Conservation (phyloP, 2,797 vertebrate species). For the Atherinosoma microstoma region DNA sequence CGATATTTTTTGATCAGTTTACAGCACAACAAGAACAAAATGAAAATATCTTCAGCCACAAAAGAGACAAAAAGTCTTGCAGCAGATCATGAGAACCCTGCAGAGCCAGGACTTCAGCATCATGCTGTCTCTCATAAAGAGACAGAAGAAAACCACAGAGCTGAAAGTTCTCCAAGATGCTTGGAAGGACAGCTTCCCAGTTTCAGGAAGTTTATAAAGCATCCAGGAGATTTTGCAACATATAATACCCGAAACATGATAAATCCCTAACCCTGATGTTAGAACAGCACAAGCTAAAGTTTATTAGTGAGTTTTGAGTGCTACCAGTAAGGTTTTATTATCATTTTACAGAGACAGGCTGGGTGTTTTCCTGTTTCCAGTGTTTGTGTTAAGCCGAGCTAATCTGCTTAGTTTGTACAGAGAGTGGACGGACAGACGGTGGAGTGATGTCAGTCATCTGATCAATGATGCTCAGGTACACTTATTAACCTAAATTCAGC, state of each 20-base stretch:
- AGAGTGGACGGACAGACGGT: not conserved
- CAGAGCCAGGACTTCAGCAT: not conserved
- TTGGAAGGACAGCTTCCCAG: not conserved
- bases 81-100: not conserved
- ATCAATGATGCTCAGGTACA: not conserved
- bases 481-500: not conserved
- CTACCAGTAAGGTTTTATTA: not conserved
- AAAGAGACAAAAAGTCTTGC: not conserved
- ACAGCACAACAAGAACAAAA: not conserved
- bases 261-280: not conserved
- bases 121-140: conserved; percentile 8
- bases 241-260: not conserved
- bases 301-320: conserved; percentile 2
- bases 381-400: not conserved
- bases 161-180: not conserved
- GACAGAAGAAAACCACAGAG: not conserved
- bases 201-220: not conserved
- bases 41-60: not conserved
- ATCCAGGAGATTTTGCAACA: not conserved
- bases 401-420: not conserved
- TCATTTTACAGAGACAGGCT: not conserved
- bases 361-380: accelerated
- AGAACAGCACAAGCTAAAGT: too few relatives aligned
- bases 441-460: too few relatives aligned
- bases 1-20: not conserved